phyloP scores from a whole-genome alignment of 2,113 vertebrate genomes.

The Azemiops feae region DNA sequence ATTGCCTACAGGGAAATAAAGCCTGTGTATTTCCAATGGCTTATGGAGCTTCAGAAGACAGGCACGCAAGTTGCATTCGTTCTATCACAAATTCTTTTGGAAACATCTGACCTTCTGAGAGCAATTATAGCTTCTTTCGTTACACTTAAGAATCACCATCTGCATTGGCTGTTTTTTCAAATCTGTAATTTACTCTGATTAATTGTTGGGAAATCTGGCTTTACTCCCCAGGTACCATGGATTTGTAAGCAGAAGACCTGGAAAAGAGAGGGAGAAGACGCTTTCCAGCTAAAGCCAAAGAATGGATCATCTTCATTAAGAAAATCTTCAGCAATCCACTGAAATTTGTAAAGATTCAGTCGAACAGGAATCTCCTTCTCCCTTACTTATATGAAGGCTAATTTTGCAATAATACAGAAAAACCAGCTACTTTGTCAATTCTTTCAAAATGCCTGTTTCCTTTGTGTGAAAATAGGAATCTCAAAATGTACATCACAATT shows the following conservation, averaged over 20 bases:
- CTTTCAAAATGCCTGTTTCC: neutral
- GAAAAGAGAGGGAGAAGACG: neutral
- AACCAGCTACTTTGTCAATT: neutral
- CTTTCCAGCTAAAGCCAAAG: neutral
- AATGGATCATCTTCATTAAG: neutral
- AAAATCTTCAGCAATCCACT: neutral
- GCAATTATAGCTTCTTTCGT: slow-evolving; percentile 11
- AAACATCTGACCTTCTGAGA: slow-evolving; percentile 16
- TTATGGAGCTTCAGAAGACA: neutral
- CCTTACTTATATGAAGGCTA: neutral
- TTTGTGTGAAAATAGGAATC: neutral
- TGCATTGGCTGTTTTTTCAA: neutral
- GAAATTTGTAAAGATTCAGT: neutral
- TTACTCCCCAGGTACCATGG: neutral
- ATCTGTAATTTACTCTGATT: slow-evolving; percentile 22
- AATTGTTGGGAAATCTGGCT: slow-evolving; percentile 7
- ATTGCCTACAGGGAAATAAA: neutral
- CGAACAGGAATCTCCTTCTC: neutral
- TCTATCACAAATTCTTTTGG: neutral
- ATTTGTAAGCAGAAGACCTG: no score
- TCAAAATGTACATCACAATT: neutral
- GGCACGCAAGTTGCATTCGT: neutral
- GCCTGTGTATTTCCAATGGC: neutral
- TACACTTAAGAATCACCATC: slow-evolving; percentile 11
- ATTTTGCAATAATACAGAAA: neutral